These are phyloP conservation scores for Columba livia DNA, from an alignment of 2,113 vertebrate genomes.

Conservation along the genomic window DNA sequence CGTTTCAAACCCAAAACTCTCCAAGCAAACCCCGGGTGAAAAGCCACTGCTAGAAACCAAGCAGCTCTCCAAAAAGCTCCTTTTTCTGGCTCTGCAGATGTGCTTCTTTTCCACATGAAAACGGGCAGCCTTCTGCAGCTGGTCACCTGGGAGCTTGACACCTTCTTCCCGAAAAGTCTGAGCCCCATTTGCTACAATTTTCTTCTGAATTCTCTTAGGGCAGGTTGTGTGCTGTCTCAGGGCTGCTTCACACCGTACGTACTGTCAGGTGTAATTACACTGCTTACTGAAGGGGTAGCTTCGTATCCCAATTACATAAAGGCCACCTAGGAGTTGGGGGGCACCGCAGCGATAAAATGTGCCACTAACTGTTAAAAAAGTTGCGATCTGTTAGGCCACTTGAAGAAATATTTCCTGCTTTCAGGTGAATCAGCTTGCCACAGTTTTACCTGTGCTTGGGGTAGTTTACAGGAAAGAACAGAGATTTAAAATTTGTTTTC, in stretches of 20 bases:
- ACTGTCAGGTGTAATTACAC: not conserved
- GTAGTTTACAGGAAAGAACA: not conserved
- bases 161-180: not conserved
- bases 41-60: not conserved
- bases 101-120: not conserved
- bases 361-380: not conserved
- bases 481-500: not conserved
- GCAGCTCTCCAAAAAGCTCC: not conserved
- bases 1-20: not conserved
- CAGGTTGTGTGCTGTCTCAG: not conserved
- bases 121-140: not conserved
- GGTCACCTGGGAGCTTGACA: not conserved
- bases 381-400: not conserved
- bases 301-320: not conserved
- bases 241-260: not conserved
- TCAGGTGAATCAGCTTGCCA: not conserved
- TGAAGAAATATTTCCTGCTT: not conserved
- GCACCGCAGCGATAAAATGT: rapidly evolving
- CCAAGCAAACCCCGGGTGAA: not conserved
- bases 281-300: not conserved
- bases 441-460: not conserved
- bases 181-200: not conserved
- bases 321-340: not conserved
- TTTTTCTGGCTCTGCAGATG: not conserved
- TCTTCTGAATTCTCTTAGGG: not conserved